phyloP scores from a whole-genome alignment of 1,140 invertebrate genomes.

The Scaptomyza graminum region DNA sequence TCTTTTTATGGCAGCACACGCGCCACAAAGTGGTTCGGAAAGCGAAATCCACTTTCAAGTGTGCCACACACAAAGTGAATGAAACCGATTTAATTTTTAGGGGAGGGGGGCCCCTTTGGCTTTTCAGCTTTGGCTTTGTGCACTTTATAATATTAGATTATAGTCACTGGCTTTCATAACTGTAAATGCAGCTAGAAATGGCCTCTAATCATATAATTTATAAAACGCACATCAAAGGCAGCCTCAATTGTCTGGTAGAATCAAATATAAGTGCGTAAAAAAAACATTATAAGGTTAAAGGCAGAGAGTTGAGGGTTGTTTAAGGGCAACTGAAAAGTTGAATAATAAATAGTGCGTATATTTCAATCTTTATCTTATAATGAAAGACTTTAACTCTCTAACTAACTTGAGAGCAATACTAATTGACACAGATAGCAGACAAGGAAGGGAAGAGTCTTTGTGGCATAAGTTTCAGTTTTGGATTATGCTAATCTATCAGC shows the following conservation, averaged over 20 bases:
- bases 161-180: constrained; percentile 27
- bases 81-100: constrained; percentile 34
- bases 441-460: background rate
- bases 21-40: constrained; percentile 42
- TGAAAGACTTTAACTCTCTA: too few species aligned
- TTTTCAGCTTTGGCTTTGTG: constrained; percentile 12
- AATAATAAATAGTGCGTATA: background rate
- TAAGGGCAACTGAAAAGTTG: background rate
- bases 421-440: constrained; percentile 27
- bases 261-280: background rate
- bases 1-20: constrained; percentile 4
- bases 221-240: constrained; percentile 33
- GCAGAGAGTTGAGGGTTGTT: background rate
- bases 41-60: constrained; percentile 47
- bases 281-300: background rate
- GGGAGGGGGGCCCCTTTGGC: background rate
- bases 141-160: constrained; percentile 29
- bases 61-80: constrained; percentile 32
- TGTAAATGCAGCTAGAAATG: constrained; percentile 31
- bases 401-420: constrained; percentile 1
- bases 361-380: constrained; percentile 2
- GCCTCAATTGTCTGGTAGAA: background rate
- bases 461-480: constrained; percentile 7
- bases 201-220: constrained; percentile 33
- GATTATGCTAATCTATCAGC: constrained; percentile 44